A percentile compares a stretch with the other conserved stretches of the same genome.
These are phyloP conservation scores for Callitettix versicolor DNA, from an alignment of 1,140 invertebrate genomes.

Conservation along the genomic window DNA sequence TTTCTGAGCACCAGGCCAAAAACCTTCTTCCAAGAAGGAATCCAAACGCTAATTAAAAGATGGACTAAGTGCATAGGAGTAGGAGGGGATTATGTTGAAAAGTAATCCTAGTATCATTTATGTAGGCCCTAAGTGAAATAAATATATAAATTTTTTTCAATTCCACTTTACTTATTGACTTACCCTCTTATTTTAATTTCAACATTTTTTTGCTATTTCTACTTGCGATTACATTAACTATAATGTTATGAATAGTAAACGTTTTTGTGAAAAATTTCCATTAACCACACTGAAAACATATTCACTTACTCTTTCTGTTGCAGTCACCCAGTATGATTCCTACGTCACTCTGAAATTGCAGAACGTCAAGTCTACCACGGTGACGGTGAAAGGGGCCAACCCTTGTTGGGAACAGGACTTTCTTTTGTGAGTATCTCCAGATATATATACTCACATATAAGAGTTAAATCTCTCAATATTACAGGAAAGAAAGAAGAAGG, in stretches of 20 bases:
- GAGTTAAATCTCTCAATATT: background rate
- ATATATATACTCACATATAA: background rate
- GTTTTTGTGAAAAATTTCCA: background rate
- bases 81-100: too few species aligned
- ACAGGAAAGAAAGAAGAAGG: too few species aligned
- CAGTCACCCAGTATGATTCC: slow-evolving; percentile 72
- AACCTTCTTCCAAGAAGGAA: too few species aligned
- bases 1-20: too few species aligned
- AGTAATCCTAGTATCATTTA: too few species aligned
- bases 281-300: background rate
- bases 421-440: slow-evolving; percentile 77
- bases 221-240: too few species aligned
- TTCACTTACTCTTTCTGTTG: slow-evolving; percentile 35
- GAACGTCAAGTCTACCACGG: slow-evolving; percentile 96
- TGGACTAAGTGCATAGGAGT: too few species aligned
- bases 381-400: slow-evolving; percentile 87
- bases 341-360: slow-evolving; percentile 94
- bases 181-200: slow-evolving; percentile 1
- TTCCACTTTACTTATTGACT: too few species aligned
- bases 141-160: too few species aligned
- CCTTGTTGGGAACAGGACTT: slow-evolving; percentile 98
- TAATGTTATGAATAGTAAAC: slow-evolving; percentile 3
- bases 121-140: too few species aligned
- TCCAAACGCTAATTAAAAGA: too few species aligned
- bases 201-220: background rate